phyloP scores from a whole-genome alignment of 2,888 invertebrate species.

The Amphimallon solstitiale region DNA sequence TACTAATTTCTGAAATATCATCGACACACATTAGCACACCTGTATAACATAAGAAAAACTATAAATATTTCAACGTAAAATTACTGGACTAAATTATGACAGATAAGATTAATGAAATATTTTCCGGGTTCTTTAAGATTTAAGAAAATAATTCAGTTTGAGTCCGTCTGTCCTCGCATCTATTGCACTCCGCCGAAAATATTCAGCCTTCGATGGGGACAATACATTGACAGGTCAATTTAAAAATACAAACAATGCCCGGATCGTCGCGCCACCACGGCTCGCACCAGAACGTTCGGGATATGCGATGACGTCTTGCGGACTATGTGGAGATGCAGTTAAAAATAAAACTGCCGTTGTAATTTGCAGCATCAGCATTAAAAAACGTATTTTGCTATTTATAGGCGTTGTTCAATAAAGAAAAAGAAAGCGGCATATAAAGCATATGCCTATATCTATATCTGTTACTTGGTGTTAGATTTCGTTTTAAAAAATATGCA shows the following conservation, averaged over 20 bases:
- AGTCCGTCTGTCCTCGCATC: background rate
- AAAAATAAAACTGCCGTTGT: constrained; percentile 5
- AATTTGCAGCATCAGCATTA: constrained; percentile 6
- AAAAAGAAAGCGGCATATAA: background rate
- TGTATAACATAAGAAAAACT: too few relatives aligned
- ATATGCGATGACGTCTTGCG: constrained; percentile 18
- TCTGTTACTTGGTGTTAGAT: too few relatives aligned
- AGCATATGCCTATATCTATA: too few relatives aligned
- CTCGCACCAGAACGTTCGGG: background rate
- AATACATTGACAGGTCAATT: constrained; percentile 31
- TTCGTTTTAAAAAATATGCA: too few relatives aligned
- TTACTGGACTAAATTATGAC: too few relatives aligned
- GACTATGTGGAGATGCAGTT: background rate
- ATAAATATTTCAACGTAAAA: too few relatives aligned
- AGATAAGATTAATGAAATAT: too few relatives aligned
- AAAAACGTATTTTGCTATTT: constrained; percentile 7
- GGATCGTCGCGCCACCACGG: constrained; percentile 1
- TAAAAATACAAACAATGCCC: constrained; percentile 38
- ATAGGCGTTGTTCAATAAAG: background rate
- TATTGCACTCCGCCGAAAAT: background rate
- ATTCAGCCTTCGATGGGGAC: constrained; percentile 35
- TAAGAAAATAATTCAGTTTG: background rate
- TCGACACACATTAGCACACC: too few relatives aligned
- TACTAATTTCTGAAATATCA: too few relatives aligned
- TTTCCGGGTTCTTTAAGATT: too few relatives aligned